Evolutionary conservation across 2,888 invertebrate species (phyloP).

Genomic region (Octodonta nipae): DNA sequence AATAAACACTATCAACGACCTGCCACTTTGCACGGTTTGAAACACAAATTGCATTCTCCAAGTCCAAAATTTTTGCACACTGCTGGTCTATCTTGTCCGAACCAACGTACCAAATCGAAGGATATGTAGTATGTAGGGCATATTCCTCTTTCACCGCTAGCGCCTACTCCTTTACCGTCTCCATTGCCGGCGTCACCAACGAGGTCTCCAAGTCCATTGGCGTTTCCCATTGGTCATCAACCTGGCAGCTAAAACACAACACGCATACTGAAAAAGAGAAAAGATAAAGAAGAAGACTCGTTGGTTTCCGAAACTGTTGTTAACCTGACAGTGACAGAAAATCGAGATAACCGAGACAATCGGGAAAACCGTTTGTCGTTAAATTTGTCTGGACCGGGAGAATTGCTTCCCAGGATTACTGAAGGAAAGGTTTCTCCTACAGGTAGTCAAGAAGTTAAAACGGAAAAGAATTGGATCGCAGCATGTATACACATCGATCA

Average conservation of each 20-base stretch:
- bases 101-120: constrained; percentile 54
- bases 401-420: constrained; percentile 66
- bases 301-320: constrained; percentile 9
- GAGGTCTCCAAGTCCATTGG: constrained; percentile 68
- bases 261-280: constrained; percentile 30
- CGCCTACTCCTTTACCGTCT: constrained; percentile 87
- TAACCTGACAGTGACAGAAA: constrained; percentile 6
- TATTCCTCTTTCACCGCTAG: constrained; percentile 89
- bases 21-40: constrained; percentile 86
- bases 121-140: constrained; percentile 84
- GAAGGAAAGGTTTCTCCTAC: constrained; percentile 78
- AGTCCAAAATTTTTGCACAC: constrained; percentile 34
- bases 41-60: constrained; percentile 72
- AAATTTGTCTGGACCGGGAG: constrained; percentile 40
- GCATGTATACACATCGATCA: no score
- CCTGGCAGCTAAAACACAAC: constrained; percentile 62
- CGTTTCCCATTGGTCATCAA: constrained; percentile 60
- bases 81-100: constrained; percentile 29
- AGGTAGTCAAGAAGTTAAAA: constrained; percentile 32
- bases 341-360: no score
- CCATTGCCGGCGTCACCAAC: constrained; percentile 74
- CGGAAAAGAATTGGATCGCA: constrained; percentile 13
- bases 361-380: constrained; percentile 36
- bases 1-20: constrained; percentile 64
- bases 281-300: constrained; percentile 17